Percentiles rank a stretch among this genome's conserved stretches.
Evolutionary conservation across 2,113 vertebrate genomes (phyloP).

Genomic region (Gnathonemus echidnorhynchus): DNA sequence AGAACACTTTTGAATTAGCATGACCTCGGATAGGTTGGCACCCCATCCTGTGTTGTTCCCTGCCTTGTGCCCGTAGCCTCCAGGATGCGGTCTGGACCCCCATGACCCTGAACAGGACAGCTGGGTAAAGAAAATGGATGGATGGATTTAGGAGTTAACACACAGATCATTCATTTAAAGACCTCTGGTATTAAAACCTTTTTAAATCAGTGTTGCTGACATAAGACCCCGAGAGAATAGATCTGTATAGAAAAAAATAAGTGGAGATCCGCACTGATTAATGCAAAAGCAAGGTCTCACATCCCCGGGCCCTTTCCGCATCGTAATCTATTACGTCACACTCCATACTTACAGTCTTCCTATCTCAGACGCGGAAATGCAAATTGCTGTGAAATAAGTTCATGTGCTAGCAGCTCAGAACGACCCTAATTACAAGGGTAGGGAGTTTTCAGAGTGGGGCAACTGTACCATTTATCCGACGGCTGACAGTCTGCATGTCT

Average conservation of each 20-base stretch:
- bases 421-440: slow-evolving; percentile 36
- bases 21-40: background rate
- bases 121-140: background rate
- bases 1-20: background rate
- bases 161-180: slow-evolving; percentile 31
- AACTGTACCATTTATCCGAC: slow-evolving; percentile 46
- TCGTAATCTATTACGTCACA: slow-evolving; percentile 39
- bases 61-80: background rate
- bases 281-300: slow-evolving; percentile 38
- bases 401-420: slow-evolving; percentile 38
- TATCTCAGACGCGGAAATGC: slow-evolving; percentile 33
- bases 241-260: slow-evolving; percentile 21
- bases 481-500: slow-evolving; percentile 37
- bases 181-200: slow-evolving; percentile 8
- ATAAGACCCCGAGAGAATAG: slow-evolving; percentile 23
- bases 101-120: background rate
- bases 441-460: slow-evolving; percentile 32
- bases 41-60: background rate
- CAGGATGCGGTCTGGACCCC: background rate
- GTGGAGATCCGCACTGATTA: slow-evolving; percentile 35
- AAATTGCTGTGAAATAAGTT: slow-evolving; percentile 46
- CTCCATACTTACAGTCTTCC: slow-evolving; percentile 35
- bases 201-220: slow-evolving; percentile 13
- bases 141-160: background rate
- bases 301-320: slow-evolving; percentile 31